These are phyloP conservation scores for Rhineura floridana DNA, from an alignment of 2,113 vertebrate genomes.

Conservation along the genomic window DNA sequence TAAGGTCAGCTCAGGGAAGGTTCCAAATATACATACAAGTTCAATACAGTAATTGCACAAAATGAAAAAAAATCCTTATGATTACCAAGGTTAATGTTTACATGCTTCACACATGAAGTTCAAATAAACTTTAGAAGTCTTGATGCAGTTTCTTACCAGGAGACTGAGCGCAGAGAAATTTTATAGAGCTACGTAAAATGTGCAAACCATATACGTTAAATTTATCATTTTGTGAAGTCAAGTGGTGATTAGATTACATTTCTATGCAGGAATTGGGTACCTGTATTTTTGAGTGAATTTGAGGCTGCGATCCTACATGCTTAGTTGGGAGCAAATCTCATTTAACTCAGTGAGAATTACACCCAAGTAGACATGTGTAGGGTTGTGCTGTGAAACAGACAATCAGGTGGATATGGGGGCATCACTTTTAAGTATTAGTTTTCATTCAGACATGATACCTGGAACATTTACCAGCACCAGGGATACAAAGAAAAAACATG, in stretches of 20 bases:
- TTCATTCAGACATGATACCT: conserved; percentile 35
- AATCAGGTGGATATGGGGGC: conserved; percentile 56
- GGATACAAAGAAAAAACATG: conserved; percentile 63
- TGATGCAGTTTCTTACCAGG: conserved; percentile 14
- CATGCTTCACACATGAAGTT: conserved; percentile 65
- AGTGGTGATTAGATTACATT: conserved; percentile 59
- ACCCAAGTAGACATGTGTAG: neutral
- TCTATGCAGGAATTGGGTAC: conserved; percentile 62
- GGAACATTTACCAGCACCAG: conserved; percentile 55
- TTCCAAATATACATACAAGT: conserved; percentile 76
- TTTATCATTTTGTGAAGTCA: conserved; percentile 61
- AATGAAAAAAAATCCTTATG: conserved; percentile 59
- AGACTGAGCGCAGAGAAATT: conserved; percentile 58
- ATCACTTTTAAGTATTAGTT: conserved; percentile 35
- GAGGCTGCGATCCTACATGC: neutral
- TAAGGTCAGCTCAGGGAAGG: conserved; percentile 65
- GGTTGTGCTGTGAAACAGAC: conserved; percentile 48
- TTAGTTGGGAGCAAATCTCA: conserved; percentile 33
- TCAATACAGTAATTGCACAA: conserved; percentile 78
- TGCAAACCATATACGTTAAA: conserved; percentile 67
- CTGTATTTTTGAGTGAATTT: conserved; percentile 42
- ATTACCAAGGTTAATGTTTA: conserved; percentile 64
- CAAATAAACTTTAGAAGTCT: conserved; percentile 55
- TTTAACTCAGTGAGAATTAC: neutral
- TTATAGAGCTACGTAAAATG: conserved; percentile 62